A percentile compares a stretch with the other conserved stretches of the same genome.
Conservation (phyloP, 2,113 vertebrate genomes). For the Phodopus roborovskii region DNA sequence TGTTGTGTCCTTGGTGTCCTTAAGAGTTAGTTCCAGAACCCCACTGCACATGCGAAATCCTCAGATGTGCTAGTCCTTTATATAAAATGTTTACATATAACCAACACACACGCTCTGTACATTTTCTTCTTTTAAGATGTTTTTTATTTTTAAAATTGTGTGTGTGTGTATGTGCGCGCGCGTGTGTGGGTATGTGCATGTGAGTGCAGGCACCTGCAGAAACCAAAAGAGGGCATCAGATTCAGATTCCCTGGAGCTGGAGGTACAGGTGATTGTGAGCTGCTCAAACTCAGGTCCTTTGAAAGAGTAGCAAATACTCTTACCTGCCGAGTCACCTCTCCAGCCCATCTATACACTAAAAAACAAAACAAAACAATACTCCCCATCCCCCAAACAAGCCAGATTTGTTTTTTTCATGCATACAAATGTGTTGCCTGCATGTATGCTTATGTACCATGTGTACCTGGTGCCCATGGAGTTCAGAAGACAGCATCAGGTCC, state of each 20-base stretch:
- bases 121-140: background rate
- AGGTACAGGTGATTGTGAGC: background rate
- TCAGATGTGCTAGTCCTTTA: background rate
- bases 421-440: background rate
- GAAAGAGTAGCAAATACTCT: background rate
- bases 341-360: background rate
- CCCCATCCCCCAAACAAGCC: background rate
- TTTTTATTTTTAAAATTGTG: background rate
- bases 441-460: background rate
- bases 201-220: background rate
- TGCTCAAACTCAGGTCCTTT: background rate
- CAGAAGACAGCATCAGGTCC: background rate
- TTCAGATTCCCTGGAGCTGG: background rate
- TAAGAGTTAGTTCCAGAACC: background rate
- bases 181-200: background rate
- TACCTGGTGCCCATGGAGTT: background rate
- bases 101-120: too few species aligned
- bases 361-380: background rate
- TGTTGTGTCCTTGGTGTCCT: background rate
- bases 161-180: background rate
- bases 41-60: background rate
- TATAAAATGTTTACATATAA: background rate
- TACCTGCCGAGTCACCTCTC: background rate
- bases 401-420: background rate
- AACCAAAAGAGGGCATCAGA: background rate